Percentiles rank a stretch among this genome's conserved stretches.
Conservation (phyloP, 2,797 vertebrate species). For the Remorina albescens region DNA sequence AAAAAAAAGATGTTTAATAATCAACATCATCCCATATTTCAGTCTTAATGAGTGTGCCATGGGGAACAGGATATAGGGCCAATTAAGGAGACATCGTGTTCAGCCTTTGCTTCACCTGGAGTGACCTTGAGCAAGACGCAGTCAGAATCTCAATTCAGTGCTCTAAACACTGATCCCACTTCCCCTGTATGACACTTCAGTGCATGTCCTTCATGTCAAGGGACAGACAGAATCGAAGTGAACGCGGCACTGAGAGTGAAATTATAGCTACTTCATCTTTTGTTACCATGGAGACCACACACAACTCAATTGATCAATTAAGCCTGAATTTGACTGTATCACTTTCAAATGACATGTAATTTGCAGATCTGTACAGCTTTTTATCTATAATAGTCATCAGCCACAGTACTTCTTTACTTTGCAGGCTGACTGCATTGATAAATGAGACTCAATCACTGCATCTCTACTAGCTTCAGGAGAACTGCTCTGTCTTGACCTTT, state of each 20-base stretch:
- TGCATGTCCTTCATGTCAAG: constrained; percentile 6
- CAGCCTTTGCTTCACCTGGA: neutral
- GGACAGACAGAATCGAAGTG: neutral
- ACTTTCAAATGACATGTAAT: constrained; percentile 14
- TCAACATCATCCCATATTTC: constrained; percentile 7
- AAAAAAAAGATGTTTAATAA: neutral
- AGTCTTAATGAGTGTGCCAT: constrained; percentile 5
- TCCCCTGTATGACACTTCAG: neutral
- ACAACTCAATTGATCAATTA: constrained; percentile 1
- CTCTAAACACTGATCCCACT: neutral
- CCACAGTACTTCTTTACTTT: neutral
- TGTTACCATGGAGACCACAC: constrained; percentile 37
- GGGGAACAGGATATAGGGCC: constrained; percentile 1
- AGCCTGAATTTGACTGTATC: constrained; percentile 16
- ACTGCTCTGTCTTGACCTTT: constrained; percentile 33
- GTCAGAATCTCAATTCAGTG: neutral
- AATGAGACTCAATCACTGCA: constrained; percentile 35
- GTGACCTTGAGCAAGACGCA: constrained; percentile 1
- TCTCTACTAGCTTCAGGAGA: constrained; percentile 15
- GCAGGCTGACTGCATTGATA: constrained; percentile 9
- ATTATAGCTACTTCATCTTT: constrained; percentile 13
- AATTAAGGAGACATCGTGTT: neutral
- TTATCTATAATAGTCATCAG: constrained; percentile 18
- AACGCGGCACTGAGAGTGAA: constrained; percentile 9
- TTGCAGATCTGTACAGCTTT: constrained; percentile 15